These are phyloP conservation scores for Euwallacea similis DNA, from an alignment of 1,140 invertebrate species.

Conservation along the genomic window DNA sequence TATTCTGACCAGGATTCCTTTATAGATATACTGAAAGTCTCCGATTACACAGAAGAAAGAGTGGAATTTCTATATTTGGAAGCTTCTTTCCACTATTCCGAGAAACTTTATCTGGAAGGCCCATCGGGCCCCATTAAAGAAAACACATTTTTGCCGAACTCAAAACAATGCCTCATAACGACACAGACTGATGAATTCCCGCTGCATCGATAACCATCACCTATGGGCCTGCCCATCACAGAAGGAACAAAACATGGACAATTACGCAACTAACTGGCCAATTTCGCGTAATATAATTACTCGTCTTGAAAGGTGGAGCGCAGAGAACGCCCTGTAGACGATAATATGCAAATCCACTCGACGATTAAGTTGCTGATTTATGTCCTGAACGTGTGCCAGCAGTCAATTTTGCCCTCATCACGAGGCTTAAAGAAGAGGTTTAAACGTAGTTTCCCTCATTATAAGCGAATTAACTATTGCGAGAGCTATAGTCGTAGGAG, in stretches of 20 bases:
- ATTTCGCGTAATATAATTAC: conserved; percentile 16
- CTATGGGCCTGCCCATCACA: not conserved
- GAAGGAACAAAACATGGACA: not conserved
- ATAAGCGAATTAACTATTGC: no score
- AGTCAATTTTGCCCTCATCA: conserved; percentile 7
- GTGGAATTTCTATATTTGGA: no score
- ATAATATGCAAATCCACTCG: conserved; percentile 29
- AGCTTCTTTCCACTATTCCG: no score
- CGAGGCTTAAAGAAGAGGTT: no score
- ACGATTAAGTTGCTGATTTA: conserved; percentile 31
- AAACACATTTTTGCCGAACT: conserved; percentile 41
- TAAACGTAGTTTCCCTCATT: no score
- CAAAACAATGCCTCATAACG: conserved; percentile 45
- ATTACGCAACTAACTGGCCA: not conserved
- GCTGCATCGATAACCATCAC: conserved; percentile 32
- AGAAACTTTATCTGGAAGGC: not conserved
- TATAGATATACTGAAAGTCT: no score
- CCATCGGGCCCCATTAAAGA: conserved; percentile 34
- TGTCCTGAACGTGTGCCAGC: conserved; percentile 24
- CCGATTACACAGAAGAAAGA: not conserved
- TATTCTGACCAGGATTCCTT: no score
- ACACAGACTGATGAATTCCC: conserved; percentile 46
- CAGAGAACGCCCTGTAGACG: conserved; percentile 31
- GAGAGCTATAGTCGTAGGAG: no score
- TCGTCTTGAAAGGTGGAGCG: conserved; percentile 27